Base-by-base conservation (phyloP, 53 echinoderm and acorn worm genomes). In the Astropecten irregularis region DNA sequence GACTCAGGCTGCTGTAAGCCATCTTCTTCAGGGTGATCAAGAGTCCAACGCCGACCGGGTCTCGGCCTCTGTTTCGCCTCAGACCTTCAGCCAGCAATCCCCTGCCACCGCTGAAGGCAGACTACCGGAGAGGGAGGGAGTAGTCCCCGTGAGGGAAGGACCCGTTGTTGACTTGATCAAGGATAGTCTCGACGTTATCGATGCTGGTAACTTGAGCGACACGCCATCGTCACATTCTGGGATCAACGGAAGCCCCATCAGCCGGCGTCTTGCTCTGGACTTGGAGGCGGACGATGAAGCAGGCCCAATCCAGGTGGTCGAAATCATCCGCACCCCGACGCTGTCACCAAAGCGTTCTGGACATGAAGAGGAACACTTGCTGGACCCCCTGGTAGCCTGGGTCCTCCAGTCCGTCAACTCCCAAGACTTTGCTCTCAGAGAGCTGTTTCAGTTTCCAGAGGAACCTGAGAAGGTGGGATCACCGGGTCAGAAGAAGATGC, bases 341-440 rank as follows among this genome's bases (percentile, higher is more conserved):
- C 30, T 77, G 27, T 77, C 77, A 4, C 77, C 77, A 3, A 58
- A 59, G 46, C 59, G 77, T 8, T 6, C 6, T 11, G 33, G 60
- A 29, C 15, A 46, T 22, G 69, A 54, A 50, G 58, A 86, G 18
- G 40, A 85, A 18, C 68, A 88, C 50, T 38, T 58, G 13, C 58
- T 77, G 18, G 83, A 88, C 49, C 90, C 88, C 1, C 20, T 94
- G 65, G 77, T 93, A 31, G 87, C 87, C 66, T 87, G 84, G 72
- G 90, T 87, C 22, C 90, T 93, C n/a, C 61, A 89, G n/a, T 69
- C 83, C 15, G 11, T 90, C 60, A 77, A 61, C 47, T 46, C 60
- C 46, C 77, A 77, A 44, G 61, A 77, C 62, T 40, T 39, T 19
- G 40, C 77, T 61, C 30, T 77, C n/a, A 59, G 77, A 77, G 61